phyloP scores from a whole-genome alignment of 2,797 vertebrate genomes.

The Galaxias olidus region DNA sequence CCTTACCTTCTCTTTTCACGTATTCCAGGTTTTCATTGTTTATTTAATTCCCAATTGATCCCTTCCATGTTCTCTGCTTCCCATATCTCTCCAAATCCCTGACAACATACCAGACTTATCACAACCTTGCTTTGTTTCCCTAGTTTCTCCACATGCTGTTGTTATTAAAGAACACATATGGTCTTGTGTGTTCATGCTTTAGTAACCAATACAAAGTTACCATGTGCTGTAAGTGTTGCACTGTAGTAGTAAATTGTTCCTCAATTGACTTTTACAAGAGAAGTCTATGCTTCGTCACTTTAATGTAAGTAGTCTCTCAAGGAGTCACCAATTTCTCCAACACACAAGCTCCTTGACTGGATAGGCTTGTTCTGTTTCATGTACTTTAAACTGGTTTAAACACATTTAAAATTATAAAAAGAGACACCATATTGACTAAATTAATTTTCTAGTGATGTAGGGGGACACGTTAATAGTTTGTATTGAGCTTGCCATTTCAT shows the following conservation, averaged over 20 bases:
- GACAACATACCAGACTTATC: slow-evolving; percentile 23
- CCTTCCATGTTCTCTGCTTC: neutral
- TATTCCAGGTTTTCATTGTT: neutral
- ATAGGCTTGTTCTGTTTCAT: no score
- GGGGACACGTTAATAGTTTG: no score
- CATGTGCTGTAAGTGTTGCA: slow-evolving; percentile 26
- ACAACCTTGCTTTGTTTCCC: slow-evolving; percentile 10
- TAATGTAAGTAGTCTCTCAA: neutral
- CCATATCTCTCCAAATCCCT: neutral
- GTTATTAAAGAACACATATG: slow-evolving; percentile 51
- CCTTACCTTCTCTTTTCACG: neutral
- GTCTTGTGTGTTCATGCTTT: slow-evolving; percentile 41
- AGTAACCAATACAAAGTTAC: slow-evolving; percentile 38
- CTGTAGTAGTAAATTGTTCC: slow-evolving; percentile 29
- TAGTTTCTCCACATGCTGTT: slow-evolving; percentile 42
- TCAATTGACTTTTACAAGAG: neutral
- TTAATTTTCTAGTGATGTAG: no score
- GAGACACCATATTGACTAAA: no score
- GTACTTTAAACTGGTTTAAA: no score
- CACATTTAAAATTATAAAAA: no score
- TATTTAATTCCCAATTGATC: neutral
- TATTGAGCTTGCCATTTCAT: no score
- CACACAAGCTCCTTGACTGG: no score
- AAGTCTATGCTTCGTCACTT: neutral
- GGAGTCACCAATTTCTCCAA: no score